Conservation (phyloP, 2,888 invertebrate species). For the Cryptocephalus primarius region DNA sequence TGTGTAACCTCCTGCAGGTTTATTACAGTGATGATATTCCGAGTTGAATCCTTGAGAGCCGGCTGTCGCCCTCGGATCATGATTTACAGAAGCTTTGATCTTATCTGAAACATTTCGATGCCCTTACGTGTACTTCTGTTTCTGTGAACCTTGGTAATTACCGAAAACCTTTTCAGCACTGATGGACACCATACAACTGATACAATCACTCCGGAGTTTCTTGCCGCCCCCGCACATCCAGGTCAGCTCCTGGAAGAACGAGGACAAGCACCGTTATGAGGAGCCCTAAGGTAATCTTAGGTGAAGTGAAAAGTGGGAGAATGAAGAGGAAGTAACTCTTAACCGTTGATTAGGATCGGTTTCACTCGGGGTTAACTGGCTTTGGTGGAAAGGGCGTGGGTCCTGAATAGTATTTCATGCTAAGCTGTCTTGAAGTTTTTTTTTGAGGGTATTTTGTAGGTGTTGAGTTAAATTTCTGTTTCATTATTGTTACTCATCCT, state of each 20-base stretch:
- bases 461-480: no score
- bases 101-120: slow-evolving; percentile 22
- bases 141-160: no score
- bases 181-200: slow-evolving; percentile 77
- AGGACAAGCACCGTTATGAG: slow-evolving; percentile 54
- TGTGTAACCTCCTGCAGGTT: no score
- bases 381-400: no score
- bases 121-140: background rate
- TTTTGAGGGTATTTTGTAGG: no score
- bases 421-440: no score
- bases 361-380: no score
- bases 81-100: slow-evolving; percentile 29
- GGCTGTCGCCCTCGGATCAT: slow-evolving; percentile 24
- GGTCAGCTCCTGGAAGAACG: slow-evolving; percentile 83
- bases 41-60: slow-evolving; percentile 29
- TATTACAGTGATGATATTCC: slow-evolving; percentile 26
- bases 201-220: slow-evolving; percentile 74
- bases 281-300: slow-evolving; percentile 17
- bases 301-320: no score
- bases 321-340: no score
- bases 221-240: slow-evolving; percentile 81
- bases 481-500: no score
- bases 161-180: slow-evolving; percentile 47
- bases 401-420: no score
- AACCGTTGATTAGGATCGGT: no score